Base-by-base conservation (phyloP, 2,888 invertebrate genomes). In the Trachelus tabidus region DNA sequence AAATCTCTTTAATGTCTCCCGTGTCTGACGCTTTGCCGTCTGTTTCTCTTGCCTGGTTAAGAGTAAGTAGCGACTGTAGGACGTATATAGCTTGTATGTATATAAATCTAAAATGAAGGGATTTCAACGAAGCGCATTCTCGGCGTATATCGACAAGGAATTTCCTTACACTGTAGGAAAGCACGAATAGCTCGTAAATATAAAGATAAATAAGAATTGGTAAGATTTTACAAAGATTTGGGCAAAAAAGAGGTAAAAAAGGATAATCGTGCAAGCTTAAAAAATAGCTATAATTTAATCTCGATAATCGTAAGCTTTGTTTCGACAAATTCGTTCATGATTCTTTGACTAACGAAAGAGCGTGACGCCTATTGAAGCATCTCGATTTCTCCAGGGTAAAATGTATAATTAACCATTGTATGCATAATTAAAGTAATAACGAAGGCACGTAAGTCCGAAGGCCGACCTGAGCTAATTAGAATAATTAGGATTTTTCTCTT, bases 351-450 rank as follows among this genome's bases (percentile, higher is more conserved):
- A 76, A 77, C 23, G 37, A 75, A 77, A 83, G 74, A 73, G 78
- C 76, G 79, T 79, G 77, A 80, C 79, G 76, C 77, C 82, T 81
- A 84, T 83, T 79, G 56, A 2, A 56, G 56, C 15, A 23, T 23
- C 56, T 56, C 23, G 56, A 56, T 23, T 56, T 56, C 56, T 56
- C 23, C 31, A 77, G 80, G 81, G 83, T 83, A 83, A 85, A 82
- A 81, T 80, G 81, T 78, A 83, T 85, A 84, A 85, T 85, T 85
- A 85, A 85, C 82, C 85, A 79, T 56, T 37, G 77, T 83, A 85
- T 85, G 85, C 84, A 85, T 85, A 79, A 85, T 85, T 85, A 85
- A 85, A 78, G 78, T 82, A 79, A 83, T 85, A 80, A 85, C 78
- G 80, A 81, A 78, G 75, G 78, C 80, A 79, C 79, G 31, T 75